phyloP scores from a whole-genome alignment of 2,888 invertebrate genomes.

The Xylophagus ater region DNA sequence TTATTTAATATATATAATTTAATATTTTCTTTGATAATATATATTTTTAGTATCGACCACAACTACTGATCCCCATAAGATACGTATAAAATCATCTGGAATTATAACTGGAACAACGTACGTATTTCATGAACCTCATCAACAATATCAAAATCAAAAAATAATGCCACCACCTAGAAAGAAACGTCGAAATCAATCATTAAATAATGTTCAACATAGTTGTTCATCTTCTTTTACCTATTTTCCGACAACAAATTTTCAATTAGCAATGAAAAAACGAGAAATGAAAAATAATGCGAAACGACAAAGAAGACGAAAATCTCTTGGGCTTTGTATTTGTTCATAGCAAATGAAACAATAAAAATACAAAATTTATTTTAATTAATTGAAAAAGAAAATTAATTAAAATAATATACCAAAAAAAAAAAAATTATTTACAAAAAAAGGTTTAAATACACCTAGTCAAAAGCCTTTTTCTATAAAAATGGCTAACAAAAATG shows the following conservation, averaged over 20 bases:
- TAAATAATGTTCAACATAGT: slow-evolving; percentile 10
- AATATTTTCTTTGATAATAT: too few relatives aligned
- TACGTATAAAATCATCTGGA: slow-evolving; percentile 11
- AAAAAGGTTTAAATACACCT: too few relatives aligned
- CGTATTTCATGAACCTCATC: slow-evolving; percentile 31
- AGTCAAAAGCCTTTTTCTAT: too few relatives aligned
- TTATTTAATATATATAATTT: too few relatives aligned
- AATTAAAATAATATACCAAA: slow-evolving; percentile 10
- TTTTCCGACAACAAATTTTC: slow-evolving; percentile 13
- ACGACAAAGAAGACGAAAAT: slow-evolving; percentile 32
- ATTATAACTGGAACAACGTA: slow-evolving; percentile 30
- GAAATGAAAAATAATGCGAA: slow-evolving; percentile 19
- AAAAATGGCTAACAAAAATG: too few relatives aligned
- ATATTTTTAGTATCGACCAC: too few relatives aligned
- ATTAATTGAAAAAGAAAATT: slow-evolving; percentile 2
- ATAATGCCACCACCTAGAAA: slow-evolving; percentile 33
- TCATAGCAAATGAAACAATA: slow-evolving; percentile 28
- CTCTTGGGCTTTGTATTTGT: slow-evolving; percentile 39
- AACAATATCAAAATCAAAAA: slow-evolving; percentile 1
- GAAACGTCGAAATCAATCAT: slow-evolving; percentile 29
- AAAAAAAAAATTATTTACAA: slow-evolving; percentile 31
- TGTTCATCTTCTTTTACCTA: slow-evolving; percentile 16
- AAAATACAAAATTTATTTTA: slow-evolving; percentile 3
- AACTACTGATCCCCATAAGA: slow-evolving; percentile 11
- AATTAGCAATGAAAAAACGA: slow-evolving; percentile 13